These are phyloP conservation scores for Hydra vulgaris DNA, from an alignment of 30 jellyfish, hydroid and myxozoan genomes.

Conservation along the genomic window DNA sequence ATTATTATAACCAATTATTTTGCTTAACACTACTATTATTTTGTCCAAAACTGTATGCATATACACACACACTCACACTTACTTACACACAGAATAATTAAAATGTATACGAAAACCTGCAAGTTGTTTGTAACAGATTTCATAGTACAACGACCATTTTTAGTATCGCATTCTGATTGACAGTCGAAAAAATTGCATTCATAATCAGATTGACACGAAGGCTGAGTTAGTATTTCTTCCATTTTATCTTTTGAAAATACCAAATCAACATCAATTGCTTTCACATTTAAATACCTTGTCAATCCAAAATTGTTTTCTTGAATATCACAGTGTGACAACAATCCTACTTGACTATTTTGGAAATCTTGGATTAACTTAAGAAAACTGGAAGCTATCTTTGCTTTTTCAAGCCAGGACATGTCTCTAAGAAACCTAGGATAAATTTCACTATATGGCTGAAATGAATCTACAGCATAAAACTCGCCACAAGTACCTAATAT, in stretches of 20 bases:
- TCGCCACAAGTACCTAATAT: slow-evolving; percentile 82
- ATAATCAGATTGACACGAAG: slow-evolving; percentile 48
- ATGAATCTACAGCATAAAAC: slow-evolving; percentile 58
- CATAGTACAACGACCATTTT: slow-evolving; percentile 44
- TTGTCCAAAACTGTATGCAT: no score
- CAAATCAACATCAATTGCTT: slow-evolving; percentile 84
- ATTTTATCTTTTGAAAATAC: slow-evolving; percentile 47
- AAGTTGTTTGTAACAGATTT: slow-evolving; percentile 52
- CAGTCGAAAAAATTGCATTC: slow-evolving; percentile 96
- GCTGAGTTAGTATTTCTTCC: slow-evolving; percentile 59
- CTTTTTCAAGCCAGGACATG: slow-evolving; percentile 52
- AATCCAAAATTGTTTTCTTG: slow-evolving; percentile 95
- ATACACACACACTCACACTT: no score
- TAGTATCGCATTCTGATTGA: slow-evolving; percentile 61
- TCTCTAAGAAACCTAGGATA: slow-evolving; percentile 42
- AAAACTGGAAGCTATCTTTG: slow-evolving; percentile 51
- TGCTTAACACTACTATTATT: no score
- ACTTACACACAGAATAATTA: no score
- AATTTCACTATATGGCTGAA: slow-evolving; percentile 35
- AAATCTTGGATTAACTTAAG: slow-evolving; percentile 51
- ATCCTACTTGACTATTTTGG: slow-evolving; percentile 52
- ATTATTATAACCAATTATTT: no score
- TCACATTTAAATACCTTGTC: slow-evolving; percentile 40
- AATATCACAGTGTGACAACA: slow-evolving; percentile 77
- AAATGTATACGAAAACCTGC: slow-evolving; percentile 35